Percentiles rank a stretch among this genome's conserved stretches.
Evolutionary conservation across 2,797 vertebrate species (phyloP).

Genomic region (Gymnothorax javanicus): DNA sequence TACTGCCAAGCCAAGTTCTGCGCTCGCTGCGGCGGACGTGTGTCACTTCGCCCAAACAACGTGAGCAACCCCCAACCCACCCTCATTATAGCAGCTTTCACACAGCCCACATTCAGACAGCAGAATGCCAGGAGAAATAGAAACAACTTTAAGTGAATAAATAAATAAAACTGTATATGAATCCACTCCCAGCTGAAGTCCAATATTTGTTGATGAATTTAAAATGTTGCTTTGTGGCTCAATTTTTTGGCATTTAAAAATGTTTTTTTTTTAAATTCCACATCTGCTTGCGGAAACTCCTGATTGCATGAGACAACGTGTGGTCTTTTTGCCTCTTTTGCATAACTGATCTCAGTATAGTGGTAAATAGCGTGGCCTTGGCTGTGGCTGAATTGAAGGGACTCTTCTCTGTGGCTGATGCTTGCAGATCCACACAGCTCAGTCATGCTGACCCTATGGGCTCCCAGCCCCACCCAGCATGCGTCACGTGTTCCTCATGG

Average conservation of each 20-base stretch:
- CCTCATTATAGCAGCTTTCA: background rate
- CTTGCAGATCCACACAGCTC: background rate
- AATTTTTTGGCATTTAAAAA: background rate
- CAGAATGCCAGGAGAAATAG: background rate
- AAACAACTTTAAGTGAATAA: background rate
- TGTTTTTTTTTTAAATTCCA: background rate
- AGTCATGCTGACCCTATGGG: too few species aligned
- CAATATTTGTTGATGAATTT: background rate
- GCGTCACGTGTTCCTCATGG: too few species aligned
- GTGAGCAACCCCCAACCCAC: conserved; percentile 71
- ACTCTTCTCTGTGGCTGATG: background rate
- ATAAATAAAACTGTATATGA: background rate
- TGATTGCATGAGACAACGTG: too few species aligned
- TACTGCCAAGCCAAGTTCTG: conserved; percentile 99
- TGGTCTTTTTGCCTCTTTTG: background rate
- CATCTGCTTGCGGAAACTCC: too few species aligned
- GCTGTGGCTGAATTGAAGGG: background rate
- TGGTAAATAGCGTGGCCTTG: background rate
- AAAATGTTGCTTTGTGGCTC: background rate
- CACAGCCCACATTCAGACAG: background rate
- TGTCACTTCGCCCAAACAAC: conserved; percentile 96
- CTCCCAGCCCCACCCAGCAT: too few species aligned
- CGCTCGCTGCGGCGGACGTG: conserved; percentile 93
- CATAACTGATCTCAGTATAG: conserved; percentile 13
- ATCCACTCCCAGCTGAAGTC: background rate